Conservation (phyloP, 2,113 vertebrate species). For the Apteryx mantelli region DNA sequence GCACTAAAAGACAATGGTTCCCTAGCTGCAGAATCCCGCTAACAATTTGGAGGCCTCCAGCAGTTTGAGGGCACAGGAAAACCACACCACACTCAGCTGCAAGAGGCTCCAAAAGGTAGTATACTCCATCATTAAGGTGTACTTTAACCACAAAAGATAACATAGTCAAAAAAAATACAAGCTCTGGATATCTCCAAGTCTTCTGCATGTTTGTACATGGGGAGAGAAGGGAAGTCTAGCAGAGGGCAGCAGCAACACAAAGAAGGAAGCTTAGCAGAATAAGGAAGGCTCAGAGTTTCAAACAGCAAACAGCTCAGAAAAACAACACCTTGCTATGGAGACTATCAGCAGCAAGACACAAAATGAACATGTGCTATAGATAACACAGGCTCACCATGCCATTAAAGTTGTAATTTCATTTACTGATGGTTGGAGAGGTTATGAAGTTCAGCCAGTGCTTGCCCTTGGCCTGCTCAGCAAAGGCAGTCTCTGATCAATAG, state of each 20-base stretch:
- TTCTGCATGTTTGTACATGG: neutral
- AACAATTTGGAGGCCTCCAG: neutral
- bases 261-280: neutral
- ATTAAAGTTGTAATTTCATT: neutral
- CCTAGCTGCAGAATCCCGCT: neutral
- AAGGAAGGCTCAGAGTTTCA: neutral
- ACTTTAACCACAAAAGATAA: neutral
- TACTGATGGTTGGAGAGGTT: neutral
- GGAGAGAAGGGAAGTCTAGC: neutral
- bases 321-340: neutral
- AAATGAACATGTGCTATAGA: neutral
- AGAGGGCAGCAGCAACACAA: neutral
- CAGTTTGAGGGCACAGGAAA: neutral
- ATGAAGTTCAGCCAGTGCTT: neutral
- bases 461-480: neutral
- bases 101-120: accelerated
- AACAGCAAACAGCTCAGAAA: neutral
- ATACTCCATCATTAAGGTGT: neutral
- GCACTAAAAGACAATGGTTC: accelerated
- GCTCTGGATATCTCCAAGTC: neutral
- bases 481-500: accelerated
- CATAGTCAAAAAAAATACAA: neutral
- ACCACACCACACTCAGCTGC: neutral
- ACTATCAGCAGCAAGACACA: neutral
- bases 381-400: neutral